These are phyloP conservation scores for Pitangus sulphuratus DNA, from an alignment of 2,797 vertebrate species.

Conservation along the genomic window DNA sequence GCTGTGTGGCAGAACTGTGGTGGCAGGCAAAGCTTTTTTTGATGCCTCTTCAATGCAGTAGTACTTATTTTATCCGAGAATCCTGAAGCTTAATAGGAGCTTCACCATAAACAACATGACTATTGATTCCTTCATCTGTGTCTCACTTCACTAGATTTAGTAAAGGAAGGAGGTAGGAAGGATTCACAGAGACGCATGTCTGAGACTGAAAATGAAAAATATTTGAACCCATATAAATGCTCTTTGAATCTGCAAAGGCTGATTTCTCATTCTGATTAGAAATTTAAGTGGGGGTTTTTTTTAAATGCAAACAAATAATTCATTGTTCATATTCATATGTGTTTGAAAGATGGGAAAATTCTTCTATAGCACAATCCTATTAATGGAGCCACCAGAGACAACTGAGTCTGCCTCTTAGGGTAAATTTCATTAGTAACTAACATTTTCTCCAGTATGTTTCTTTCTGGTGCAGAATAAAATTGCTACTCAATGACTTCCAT, in stretches of 20 bases:
- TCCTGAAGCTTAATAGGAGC: constrained; percentile 5
- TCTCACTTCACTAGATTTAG: background rate
- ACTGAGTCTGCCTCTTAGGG: background rate
- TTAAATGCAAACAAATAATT: background rate
- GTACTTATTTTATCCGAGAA: background rate
- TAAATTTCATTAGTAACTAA: constrained; percentile 39
- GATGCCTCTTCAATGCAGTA: background rate
- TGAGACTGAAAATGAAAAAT: background rate
- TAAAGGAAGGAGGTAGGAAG: background rate
- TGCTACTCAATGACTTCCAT: background rate
- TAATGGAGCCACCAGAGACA: constrained; percentile 16
- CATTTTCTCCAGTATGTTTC: background rate
- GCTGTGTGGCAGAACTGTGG: background rate
- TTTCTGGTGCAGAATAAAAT: constrained; percentile 1
- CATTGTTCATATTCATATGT: background rate
- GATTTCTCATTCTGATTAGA: background rate
- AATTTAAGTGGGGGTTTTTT: background rate
- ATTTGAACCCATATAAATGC: background rate
- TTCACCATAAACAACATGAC: background rate
- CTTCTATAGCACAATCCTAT: background rate
- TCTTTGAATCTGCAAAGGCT: background rate
- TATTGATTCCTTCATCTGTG: constrained; percentile 22
- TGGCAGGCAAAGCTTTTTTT: background rate
- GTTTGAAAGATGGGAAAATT: background rate
- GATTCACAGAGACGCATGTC: background rate